Conservation (phyloP, 1,140 invertebrate genomes). For the Spodoptera frugiperda region DNA sequence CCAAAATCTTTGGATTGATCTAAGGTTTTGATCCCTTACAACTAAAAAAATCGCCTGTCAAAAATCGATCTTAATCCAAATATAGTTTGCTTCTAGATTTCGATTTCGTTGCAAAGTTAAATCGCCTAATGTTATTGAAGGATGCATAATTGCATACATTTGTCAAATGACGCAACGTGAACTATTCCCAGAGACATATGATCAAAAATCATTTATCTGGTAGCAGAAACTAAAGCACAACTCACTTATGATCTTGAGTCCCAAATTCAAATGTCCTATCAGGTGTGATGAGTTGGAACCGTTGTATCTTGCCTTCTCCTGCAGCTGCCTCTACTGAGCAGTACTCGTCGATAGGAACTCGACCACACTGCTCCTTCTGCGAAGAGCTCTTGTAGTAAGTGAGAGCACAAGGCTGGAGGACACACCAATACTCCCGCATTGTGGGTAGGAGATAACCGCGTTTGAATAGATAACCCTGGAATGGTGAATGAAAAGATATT, state of each 20-base stretch:
- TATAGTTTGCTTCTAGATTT: too few species aligned
- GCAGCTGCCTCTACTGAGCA: conserved; percentile 89
- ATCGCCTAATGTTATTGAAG: too few species aligned
- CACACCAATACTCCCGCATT: conserved; percentile 93
- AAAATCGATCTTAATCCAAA: too few species aligned
- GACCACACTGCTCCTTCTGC: conserved; percentile 90
- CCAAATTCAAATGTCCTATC: conserved; percentile 90
- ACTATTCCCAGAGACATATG: too few species aligned
- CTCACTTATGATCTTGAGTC: conserved; percentile 89
- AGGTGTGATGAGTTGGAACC: conserved; percentile 87
- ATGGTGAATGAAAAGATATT: neutral
- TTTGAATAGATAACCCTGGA: conserved; percentile 90
- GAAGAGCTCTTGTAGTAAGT: conserved; percentile 91
- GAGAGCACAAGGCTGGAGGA: conserved; percentile 91
- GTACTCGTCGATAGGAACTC: conserved; percentile 88
- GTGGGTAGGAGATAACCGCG: conserved; percentile 91
- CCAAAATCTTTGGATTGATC: too few species aligned
- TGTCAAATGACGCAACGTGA: too few species aligned
- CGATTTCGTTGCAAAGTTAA: too few species aligned
- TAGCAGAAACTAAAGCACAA: neutral
- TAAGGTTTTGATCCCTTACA: too few species aligned
- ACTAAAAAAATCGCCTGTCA: too few species aligned
- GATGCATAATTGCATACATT: too few species aligned
- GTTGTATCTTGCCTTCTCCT: conserved; percentile 86
- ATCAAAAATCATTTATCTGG: neutral